Conservation (phyloP, 1,140 invertebrate species). For the Drosophila persimilis region DNA sequence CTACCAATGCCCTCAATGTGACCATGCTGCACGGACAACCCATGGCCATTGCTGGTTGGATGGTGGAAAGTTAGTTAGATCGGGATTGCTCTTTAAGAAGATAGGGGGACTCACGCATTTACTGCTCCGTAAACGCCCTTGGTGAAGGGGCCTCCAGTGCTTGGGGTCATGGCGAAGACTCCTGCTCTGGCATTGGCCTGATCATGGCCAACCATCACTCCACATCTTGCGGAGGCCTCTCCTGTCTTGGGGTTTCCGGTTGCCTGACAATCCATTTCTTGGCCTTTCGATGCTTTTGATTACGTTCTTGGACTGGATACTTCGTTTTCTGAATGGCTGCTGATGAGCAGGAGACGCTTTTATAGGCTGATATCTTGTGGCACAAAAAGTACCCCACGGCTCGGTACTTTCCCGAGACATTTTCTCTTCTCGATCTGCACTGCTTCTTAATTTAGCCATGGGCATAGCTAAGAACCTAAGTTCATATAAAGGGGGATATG, state of each 20-base stretch:
- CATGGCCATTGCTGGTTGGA: slow-evolving; percentile 49
- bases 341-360: slow-evolving; percentile 16
- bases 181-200: slow-evolving; percentile 43
- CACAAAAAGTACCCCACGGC: slow-evolving; percentile 13
- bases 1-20: slow-evolving; percentile 48
- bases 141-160: slow-evolving; percentile 47
- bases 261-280: slow-evolving; percentile 53
- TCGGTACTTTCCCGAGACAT: slow-evolving; percentile 20
- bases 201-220: slow-evolving; percentile 39
- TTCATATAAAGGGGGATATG: not conserved
- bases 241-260: slow-evolving; percentile 57
- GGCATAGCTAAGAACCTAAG: slow-evolving; percentile 6
- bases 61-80: not conserved
- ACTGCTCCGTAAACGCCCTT: slow-evolving; percentile 60
- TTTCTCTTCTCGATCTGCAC: not conserved
- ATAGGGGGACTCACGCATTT: slow-evolving; percentile 52
- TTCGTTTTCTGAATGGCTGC: slow-evolving; percentile 25
- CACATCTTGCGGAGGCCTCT: slow-evolving; percentile 37
- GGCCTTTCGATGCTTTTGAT: not conserved
- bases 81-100: not conserved
- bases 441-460: slow-evolving; percentile 10
- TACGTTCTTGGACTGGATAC: slow-evolving; percentile 10
- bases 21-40: slow-evolving; percentile 51
- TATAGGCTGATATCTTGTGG: slow-evolving; percentile 32
- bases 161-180: slow-evolving; percentile 56